Base-by-base conservation (phyloP, 2,113 vertebrate species). In the Anarrhichthys ocellatus region DNA sequence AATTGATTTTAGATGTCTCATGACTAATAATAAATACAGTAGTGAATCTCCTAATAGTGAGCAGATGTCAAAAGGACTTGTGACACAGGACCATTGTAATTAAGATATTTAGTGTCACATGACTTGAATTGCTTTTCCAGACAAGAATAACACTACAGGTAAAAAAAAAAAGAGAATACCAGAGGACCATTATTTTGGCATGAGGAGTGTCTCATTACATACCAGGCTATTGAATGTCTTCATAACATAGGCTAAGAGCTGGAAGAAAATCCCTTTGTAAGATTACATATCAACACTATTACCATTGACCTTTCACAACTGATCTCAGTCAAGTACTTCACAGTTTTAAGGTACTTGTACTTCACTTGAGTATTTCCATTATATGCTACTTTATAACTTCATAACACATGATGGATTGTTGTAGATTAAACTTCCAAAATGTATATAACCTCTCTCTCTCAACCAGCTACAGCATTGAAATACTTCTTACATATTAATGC, bases 91-190 rank as follows among this genome's bases (percentile, higher is more conserved):
- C 2, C 46, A 44, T 4, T 61, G 27, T 18, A 62, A 6, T 20
- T 34, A 22, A 62, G 48, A 66, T 6, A 36, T 58, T 15, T 42
- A 5, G 36, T 2, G 62, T 62, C 44, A 32, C n/a, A 22, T 65
- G 22, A 69, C 20, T 72, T 56, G 50, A 36, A 70, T 24, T 29
- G 34, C 67, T 78, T 56, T 46, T 62, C 15, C 18, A 24, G 69
- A 50, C 59, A 36, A 63, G 13, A 75, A 74, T 58, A 59, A 62
- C 17, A 52, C 40, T n/a, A 40, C 14, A 58, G 48, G 17, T 29
- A 10, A 40, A 42, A 48, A 40, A 42, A 48, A 4, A 34, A 44
- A 27, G 14, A 32, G 18, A 36, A 80, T 17, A 34, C 14, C n/a
- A 62, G 20, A 14, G 4, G 5, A 63, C 5, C 20, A 13, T 66